These are phyloP conservation scores for Thymelicus acteon DNA, from an alignment of 2,888 invertebrate species.

Conservation along the genomic window DNA sequence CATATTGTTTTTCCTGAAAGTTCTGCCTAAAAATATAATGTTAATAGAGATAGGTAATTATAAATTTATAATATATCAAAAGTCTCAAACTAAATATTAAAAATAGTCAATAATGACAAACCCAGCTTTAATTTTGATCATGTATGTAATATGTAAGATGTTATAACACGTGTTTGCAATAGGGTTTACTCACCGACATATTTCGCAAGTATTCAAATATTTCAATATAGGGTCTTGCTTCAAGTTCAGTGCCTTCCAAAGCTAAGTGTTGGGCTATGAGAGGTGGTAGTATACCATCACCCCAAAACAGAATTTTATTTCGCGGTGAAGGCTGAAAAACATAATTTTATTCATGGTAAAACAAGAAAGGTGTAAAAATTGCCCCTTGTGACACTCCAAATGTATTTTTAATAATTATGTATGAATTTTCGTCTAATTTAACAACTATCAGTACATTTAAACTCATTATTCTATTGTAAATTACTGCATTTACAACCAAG, in stretches of 20 bases:
- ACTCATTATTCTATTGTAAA: too few species aligned
- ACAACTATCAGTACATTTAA: too few species aligned
- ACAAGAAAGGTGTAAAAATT: background rate
- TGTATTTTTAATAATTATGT: too few species aligned
- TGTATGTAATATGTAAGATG: too few species aligned
- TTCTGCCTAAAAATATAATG: slow-evolving; percentile 47
- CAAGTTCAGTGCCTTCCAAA: slow-evolving; percentile 80
- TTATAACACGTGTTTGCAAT: background rate
- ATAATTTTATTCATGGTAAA: background rate
- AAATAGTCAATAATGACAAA: too few species aligned
- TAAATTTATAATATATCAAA: too few species aligned
- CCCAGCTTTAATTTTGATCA: too few species aligned
- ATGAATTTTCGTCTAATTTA: too few species aligned
- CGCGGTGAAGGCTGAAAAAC: slow-evolving; percentile 53
- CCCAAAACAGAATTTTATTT: slow-evolving; percentile 87
- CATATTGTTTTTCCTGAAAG: slow-evolving; percentile 74
- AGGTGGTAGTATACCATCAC: slow-evolving; percentile 80
- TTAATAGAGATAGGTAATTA: background rate
- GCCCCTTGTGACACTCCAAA: background rate
- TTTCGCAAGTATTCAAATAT: slow-evolving; percentile 82
- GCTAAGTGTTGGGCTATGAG: slow-evolving; percentile 85
- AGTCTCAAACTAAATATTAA: too few species aligned
- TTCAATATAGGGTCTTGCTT: slow-evolving; percentile 84
- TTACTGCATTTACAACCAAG: too few species aligned
- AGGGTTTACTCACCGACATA: slow-evolving; percentile 58